Conservation (phyloP, 1,140 invertebrate genomes). For the Pachypsylla venusta region DNA sequence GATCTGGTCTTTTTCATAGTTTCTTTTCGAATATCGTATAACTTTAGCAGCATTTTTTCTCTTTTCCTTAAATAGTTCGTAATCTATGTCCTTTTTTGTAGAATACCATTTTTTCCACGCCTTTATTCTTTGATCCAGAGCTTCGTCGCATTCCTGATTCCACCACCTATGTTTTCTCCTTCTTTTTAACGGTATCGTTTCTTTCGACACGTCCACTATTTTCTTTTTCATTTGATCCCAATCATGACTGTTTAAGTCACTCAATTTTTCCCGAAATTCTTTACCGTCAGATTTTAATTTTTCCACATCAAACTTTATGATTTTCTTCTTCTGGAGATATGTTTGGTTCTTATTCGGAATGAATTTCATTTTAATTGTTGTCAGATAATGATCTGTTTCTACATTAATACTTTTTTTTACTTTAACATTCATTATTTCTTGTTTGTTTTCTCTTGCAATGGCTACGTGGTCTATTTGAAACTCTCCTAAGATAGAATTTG, state of each 20-base stretch:
- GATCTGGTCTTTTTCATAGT: constrained; percentile 1
- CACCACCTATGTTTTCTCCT: background rate
- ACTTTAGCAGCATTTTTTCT: background rate
- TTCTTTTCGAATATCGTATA: background rate
- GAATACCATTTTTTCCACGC: constrained; percentile 6
- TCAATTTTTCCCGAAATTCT: background rate
- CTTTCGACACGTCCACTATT: background rate
- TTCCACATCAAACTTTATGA: background rate
- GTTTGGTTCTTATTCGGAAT: background rate
- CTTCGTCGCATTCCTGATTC: background rate
- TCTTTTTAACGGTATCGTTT: background rate
- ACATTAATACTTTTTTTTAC: background rate
- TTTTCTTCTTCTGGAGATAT: background rate
- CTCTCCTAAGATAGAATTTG: background rate
- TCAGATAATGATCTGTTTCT: background rate
- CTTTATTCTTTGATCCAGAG: background rate
- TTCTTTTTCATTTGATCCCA: background rate
- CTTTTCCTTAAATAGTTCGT: background rate
- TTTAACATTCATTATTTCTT: background rate
- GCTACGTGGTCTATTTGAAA: background rate
- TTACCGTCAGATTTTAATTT: background rate
- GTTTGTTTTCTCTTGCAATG: background rate
- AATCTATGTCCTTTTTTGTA: background rate
- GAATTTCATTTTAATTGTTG: background rate
- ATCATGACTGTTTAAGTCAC: background rate